Base-by-base conservation (phyloP, 2,113 vertebrate species). In the Myotis lucifugus region DNA sequence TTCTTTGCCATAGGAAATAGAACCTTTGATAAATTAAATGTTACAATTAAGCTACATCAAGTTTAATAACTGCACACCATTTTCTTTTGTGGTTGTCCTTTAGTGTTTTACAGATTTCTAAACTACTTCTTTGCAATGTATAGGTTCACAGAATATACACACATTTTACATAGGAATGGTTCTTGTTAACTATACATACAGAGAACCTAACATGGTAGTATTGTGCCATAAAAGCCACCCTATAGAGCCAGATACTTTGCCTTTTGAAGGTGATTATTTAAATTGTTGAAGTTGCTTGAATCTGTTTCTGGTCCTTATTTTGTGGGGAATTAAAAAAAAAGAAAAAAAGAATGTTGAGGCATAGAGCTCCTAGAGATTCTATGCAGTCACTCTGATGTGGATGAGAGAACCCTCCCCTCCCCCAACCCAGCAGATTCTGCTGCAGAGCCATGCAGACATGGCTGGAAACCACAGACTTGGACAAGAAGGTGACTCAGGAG, bases 1-100 rank as follows among this genome's bases (percentile, higher is more conserved):
- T 84, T 96, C 79, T 94, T 87, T 96, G 85, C 48, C 76, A 88
- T 97, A 97, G 94, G 98, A 98, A 98, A 98, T 95, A 98, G 96
- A 95, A 92, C 76, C 70, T 92, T 73, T 96, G 64, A 86, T 79
- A 93, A 96, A 94, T 42, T 85, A 89, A 94, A 92, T 69, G 52
- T 88, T 82, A 87, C 54, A 93, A 74, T 94, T 78, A 93, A 93
- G 79, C 37, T 88, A 74, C 76, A 93, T 93, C 84, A 77, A 85
- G 19, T 93, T 94, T 94, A 96, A 34, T 61, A 93, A 90, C 27
- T 74, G 14, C 42, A 85, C 46, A 79, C 59, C 74, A 70, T 88
- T 92, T 95, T 88, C 61, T 96, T 87, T 77, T 72, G 93, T 52
- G n/a, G 52, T 70, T 94, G 79, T 95, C 67, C 73, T 96, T 95